Evolutionary conservation across 2,797 vertebrate genomes (phyloP).

Genomic region (Crenichthys baileyi): DNA sequence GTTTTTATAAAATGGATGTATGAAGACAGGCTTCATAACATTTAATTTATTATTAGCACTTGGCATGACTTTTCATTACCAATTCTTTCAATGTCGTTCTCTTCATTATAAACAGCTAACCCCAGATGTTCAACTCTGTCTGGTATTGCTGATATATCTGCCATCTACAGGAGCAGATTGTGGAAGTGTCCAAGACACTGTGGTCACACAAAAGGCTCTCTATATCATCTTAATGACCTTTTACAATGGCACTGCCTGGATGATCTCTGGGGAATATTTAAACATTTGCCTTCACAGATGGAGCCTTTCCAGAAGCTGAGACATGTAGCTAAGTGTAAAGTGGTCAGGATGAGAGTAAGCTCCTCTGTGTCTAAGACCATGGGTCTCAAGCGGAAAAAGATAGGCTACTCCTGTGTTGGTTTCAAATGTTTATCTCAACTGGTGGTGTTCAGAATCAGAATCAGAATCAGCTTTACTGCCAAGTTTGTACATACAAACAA

Average conservation of each 20-base stretch:
- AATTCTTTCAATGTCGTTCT: not conserved
- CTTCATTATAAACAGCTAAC: not conserved
- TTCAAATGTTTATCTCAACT: not conserved
- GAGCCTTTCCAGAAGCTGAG: not conserved
- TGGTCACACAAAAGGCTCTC: not conserved
- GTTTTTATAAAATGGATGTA: too few species aligned
- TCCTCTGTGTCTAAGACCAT: not conserved
- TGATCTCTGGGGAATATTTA: not conserved
- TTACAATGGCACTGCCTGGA: not conserved
- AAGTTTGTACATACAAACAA: too few species aligned
- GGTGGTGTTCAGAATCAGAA: not conserved
- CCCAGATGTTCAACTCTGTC: not conserved
- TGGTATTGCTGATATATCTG: not conserved
- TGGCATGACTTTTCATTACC: not conserved
- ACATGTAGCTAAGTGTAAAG: not conserved
- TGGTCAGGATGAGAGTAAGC: not conserved
- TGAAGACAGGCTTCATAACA: not conserved
- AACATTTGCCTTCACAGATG: constrained; percentile 2
- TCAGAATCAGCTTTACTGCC: too few species aligned
- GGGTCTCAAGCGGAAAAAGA: not conserved
- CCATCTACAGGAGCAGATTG: not conserved
- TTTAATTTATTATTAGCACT: not conserved
- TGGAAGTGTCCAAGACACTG: not conserved
- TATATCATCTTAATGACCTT: not conserved
- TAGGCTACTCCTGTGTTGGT: not conserved